phyloP scores from a whole-genome alignment of 2,113 vertebrate genomes.

The Tringa solitaria region DNA sequence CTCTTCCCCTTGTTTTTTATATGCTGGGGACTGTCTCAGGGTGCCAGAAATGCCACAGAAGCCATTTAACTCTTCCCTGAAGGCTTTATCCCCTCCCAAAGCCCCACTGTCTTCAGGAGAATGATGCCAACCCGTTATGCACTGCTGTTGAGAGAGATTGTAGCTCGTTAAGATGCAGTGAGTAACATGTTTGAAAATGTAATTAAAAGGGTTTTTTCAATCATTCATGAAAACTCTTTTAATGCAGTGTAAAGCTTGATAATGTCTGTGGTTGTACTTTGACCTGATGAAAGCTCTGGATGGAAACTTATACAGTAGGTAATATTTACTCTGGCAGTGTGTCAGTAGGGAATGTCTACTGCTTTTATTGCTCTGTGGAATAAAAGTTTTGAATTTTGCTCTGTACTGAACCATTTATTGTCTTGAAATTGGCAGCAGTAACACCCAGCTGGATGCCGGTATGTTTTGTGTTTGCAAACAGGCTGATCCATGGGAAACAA shows the following conservation, averaged over 20 bases:
- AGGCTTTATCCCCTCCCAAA: neutral
- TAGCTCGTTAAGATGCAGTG: neutral
- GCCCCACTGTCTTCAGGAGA: neutral
- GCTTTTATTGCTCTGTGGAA: slow-evolving; percentile 44
- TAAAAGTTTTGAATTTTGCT: slow-evolving; percentile 28
- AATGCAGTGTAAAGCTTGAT: neutral
- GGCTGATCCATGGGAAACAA: slow-evolving; percentile 49
- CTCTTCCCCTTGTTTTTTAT: neutral
- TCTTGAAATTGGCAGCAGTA: slow-evolving; percentile 49
- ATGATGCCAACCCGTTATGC: neutral
- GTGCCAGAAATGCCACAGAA: neutral
- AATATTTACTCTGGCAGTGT: slow-evolving; percentile 39
- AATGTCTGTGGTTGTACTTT: neutral
- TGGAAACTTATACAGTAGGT: slow-evolving; percentile 46
- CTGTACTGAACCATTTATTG: slow-evolving; percentile 34
- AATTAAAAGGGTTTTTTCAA: neutral
- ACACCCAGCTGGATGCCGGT: slow-evolving; percentile 31
- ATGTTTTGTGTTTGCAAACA: neutral
- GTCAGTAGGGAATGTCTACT: slow-evolving; percentile 29
- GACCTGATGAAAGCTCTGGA: slow-evolving; percentile 37
- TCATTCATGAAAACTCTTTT: neutral
- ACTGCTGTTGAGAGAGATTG: neutral
- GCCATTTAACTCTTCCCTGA: neutral
- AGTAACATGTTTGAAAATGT: neutral
- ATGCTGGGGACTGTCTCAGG: neutral